A percentile compares a stretch with the other conserved stretches of the same genome.
Conservation (phyloP, 1,140 invertebrate genomes). For the Cepaea nemoralis region DNA sequence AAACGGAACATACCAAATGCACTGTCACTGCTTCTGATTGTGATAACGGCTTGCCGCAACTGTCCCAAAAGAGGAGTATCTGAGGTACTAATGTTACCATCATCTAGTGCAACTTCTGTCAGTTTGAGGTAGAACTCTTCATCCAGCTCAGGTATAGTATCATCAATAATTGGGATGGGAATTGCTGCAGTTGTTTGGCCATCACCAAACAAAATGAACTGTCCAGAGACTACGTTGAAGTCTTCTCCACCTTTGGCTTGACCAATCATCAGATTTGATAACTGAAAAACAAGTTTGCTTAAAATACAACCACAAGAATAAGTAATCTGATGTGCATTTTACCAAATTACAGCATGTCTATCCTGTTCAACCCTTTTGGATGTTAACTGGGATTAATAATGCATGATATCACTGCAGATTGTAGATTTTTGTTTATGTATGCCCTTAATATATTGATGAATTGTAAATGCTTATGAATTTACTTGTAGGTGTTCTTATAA, state of each 20-base stretch:
- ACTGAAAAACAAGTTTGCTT: constrained; percentile 40
- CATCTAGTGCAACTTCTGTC: constrained; percentile 58
- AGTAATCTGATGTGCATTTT: no score
- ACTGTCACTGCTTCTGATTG: constrained; percentile 65
- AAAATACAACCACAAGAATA: no score
- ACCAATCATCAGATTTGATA: constrained; percentile 23
- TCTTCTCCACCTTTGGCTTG: constrained; percentile 59
- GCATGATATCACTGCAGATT: no score
- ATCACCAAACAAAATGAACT: constrained; percentile 57
- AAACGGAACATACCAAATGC: constrained; percentile 66
- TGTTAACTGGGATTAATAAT: no score
- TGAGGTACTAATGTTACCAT: constrained; percentile 42
- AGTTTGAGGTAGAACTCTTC: constrained; percentile 63
- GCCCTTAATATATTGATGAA: no score
- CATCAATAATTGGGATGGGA: constrained; percentile 58
- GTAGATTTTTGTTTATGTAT: no score
- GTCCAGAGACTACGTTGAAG: constrained; percentile 55
- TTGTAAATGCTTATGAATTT: no score
- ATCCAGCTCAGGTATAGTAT: constrained; percentile 65
- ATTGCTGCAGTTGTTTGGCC: constrained; percentile 52
- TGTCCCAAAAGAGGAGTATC: constrained; percentile 61
- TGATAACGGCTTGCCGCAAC: constrained; percentile 50
- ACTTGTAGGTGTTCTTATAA: no score
- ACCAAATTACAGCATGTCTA: no score
- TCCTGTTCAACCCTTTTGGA: no score